Conservation (phyloP, 2,113 vertebrate genomes). For the Blennius ocellaris region DNA sequence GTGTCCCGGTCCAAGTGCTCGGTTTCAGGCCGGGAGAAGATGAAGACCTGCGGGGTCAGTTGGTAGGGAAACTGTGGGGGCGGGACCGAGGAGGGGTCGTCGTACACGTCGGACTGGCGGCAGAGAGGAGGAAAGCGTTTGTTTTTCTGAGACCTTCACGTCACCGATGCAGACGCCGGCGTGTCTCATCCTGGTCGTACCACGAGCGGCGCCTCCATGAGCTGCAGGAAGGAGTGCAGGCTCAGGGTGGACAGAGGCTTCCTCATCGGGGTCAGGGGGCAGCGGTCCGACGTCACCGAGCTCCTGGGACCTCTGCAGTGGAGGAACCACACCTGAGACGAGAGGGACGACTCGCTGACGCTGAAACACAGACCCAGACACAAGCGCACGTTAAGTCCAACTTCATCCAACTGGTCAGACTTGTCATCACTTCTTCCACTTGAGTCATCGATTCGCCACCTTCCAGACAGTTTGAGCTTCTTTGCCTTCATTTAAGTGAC, state of each 20-base stretch:
- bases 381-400: neutral
- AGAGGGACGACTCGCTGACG: constrained; percentile 51
- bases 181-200: constrained; percentile 66
- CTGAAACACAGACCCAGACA: constrained; percentile 68
- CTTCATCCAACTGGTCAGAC: neutral
- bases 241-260: constrained; percentile 86
- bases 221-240: constrained; percentile 92
- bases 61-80: constrained; percentile 87
- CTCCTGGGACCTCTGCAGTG: constrained; percentile 82
- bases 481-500: neutral
- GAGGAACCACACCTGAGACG: constrained; percentile 88
- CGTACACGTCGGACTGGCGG: constrained; percentile 85
- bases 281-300: constrained; percentile 74
- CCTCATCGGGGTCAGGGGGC: constrained; percentile 86
- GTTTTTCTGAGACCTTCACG: neutral
- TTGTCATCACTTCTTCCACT: neutral
- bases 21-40: constrained; percentile 88
- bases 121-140: neutral
- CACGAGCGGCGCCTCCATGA: constrained; percentile 91
- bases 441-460: neutral
- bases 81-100: constrained; percentile 88
- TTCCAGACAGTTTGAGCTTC: neutral
- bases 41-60: constrained; percentile 90
- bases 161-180: neutral
- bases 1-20: constrained; percentile 85